These are phyloP conservation scores for Anodontia alba DNA, from an alignment of 2,888 invertebrate species.

Conservation along the genomic window DNA sequence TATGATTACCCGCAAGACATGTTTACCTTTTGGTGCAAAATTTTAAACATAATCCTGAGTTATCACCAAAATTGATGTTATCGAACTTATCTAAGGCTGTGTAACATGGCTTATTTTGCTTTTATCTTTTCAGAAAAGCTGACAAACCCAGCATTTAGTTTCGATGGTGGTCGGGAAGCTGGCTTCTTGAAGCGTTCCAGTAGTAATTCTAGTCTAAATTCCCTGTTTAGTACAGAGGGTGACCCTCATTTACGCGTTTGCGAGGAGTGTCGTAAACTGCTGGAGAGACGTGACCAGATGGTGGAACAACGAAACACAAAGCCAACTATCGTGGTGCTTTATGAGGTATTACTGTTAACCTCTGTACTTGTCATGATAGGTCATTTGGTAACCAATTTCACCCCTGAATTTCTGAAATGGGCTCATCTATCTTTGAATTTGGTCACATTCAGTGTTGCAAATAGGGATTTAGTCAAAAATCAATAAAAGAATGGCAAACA, in stretches of 20 bases:
- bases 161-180: constrained; percentile 69
- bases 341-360: constrained; percentile 88
- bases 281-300: constrained; percentile 91
- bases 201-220: constrained; percentile 87
- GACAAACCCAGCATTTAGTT: constrained; percentile 86
- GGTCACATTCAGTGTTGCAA: no score
- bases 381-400: not conserved
- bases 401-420: no score
- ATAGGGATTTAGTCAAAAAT: no score
- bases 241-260: constrained; percentile 86
- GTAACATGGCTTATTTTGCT: no score
- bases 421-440: no score
- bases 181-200: constrained; percentile 84
- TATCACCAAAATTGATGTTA: no score
- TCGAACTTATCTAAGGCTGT: no score
- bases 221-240: constrained; percentile 87
- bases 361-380: no score
- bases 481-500: no score
- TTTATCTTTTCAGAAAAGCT: constrained; percentile 87
- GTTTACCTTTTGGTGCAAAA: no score
- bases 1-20: no score
- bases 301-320: constrained; percentile 93
- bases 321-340: constrained; percentile 92
- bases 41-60: no score
- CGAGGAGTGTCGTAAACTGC: constrained; percentile 86